Conservation (phyloP, 2,797 vertebrate genomes). For the Epinephelus coioides region DNA sequence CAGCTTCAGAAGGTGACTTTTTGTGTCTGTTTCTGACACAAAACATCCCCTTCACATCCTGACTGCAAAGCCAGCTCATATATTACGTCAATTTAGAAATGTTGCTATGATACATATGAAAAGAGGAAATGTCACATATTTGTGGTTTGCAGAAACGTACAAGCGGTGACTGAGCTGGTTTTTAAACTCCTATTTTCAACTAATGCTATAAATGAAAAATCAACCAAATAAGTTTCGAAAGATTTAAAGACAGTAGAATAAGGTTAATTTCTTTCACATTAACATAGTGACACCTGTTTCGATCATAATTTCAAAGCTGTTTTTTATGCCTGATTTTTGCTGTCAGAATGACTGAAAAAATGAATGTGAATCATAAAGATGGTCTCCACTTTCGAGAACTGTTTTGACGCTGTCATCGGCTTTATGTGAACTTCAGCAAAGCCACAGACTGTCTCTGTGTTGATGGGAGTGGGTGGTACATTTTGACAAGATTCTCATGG, state of each 20-base stretch:
- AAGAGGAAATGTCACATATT: no score
- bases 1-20: no score
- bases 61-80: no score
- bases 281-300: neutral
- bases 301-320: neutral
- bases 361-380: neutral
- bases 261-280: neutral
- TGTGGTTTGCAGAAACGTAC: no score
- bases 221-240: neutral
- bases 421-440: slow-evolving; percentile 35
- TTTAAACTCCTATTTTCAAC: no score
- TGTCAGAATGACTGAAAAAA: neutral
- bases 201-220: no score
- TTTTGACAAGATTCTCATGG: slow-evolving; percentile 83
- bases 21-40: no score
- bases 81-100: no score
- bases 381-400: slow-evolving; percentile 4
- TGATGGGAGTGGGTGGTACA: slow-evolving; percentile 68
- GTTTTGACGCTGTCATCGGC: slow-evolving; percentile 8
- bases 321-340: neutral
- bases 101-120: no score
- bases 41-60: no score
- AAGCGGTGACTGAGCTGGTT: no score
- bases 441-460: slow-evolving; percentile 31
- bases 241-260: neutral